phyloP scores from a whole-genome alignment of 92 coral and sea anemone species.

The Pocillopora meandrina region DNA sequence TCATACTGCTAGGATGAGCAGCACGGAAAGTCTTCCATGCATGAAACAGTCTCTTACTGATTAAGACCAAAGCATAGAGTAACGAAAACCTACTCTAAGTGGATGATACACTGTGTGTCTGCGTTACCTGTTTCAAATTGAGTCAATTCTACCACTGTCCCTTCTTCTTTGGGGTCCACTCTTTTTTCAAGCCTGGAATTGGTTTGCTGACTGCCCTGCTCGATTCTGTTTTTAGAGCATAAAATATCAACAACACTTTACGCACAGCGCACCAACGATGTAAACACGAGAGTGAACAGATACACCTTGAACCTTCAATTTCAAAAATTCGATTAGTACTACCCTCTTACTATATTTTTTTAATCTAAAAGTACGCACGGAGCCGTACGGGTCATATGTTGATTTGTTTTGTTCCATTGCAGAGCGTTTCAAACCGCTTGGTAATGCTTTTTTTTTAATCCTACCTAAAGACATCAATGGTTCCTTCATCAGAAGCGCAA shows the following conservation, averaged over 20 bases:
- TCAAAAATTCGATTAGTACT: no score
- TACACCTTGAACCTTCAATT: no score
- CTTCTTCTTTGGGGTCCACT: conserved; percentile 78
- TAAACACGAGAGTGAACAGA: no score
- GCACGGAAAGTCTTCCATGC: no score
- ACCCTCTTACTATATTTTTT: no score
- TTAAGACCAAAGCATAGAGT: background rate
- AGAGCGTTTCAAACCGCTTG: background rate
- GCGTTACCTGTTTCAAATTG: conserved; percentile 86
- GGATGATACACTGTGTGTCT: no score
- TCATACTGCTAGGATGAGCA: background rate
- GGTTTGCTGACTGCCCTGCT: conserved; percentile 69
- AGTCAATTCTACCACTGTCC: conserved; percentile 92
- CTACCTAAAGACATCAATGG: conserved; percentile 85
- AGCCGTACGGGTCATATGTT: background rate
- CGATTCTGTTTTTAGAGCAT: conserved; percentile 49
- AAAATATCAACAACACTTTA: background rate
- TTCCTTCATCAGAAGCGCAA: conserved; percentile 92
- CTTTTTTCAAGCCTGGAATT: conserved; percentile 62
- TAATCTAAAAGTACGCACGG: no score
- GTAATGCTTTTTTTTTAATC: background rate
- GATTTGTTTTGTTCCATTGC: background rate
- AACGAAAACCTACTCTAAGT: background rate
- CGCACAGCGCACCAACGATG: no score
- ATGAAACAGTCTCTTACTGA: no score